A percentile compares a stretch with the other conserved stretches of the same genome.
Conservation (phyloP, 2,113 vertebrate genomes). For the Solea solea region DNA sequence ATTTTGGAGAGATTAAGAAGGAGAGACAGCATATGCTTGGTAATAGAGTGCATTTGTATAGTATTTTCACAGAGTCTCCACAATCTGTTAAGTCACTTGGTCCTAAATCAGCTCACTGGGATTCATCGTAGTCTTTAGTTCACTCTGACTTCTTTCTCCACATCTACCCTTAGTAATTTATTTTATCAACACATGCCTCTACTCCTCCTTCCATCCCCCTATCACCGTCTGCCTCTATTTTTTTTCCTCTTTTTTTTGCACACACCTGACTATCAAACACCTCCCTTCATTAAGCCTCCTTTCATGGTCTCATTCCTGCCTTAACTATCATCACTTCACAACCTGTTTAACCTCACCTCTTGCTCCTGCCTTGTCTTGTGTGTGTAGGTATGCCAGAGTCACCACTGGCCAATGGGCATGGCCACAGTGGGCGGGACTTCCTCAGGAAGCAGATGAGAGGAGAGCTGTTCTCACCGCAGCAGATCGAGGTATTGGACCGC, state of each 20-base stretch:
- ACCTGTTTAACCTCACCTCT: slow-evolving; percentile 16
- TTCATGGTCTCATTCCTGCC: neutral
- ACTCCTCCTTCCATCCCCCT: slow-evolving; percentile 16
- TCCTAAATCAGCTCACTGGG: slow-evolving; percentile 55
- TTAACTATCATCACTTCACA: slow-evolving; percentile 12
- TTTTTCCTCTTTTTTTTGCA: slow-evolving; percentile 10
- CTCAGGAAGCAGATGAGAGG: slow-evolving; percentile 99
- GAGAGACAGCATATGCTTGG: slow-evolving; percentile 51
- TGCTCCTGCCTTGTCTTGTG: slow-evolving; percentile 22
- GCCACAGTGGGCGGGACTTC: slow-evolving; percentile 95
- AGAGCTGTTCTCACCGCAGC: slow-evolving; percentile 97
- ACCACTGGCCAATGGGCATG: slow-evolving; percentile 95
- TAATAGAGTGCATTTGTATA: slow-evolving; percentile 75
- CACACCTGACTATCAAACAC: neutral
- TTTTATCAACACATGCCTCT: slow-evolving; percentile 16
- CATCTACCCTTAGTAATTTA: slow-evolving; percentile 35
- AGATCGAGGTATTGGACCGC: slow-evolving; percentile 97
- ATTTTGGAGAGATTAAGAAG: slow-evolving; percentile 64
- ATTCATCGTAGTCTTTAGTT: slow-evolving; percentile 32
- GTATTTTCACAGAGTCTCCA: slow-evolving; percentile 62
- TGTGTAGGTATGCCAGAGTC: slow-evolving; percentile 92
- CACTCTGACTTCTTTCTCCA: slow-evolving; percentile 37
- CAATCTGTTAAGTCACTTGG: slow-evolving; percentile 61
- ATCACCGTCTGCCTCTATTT: neutral
- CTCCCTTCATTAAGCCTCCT: neutral